phyloP scores from a whole-genome alignment of 2,888 invertebrate genomes.

The Pherbina coryleti region DNA sequence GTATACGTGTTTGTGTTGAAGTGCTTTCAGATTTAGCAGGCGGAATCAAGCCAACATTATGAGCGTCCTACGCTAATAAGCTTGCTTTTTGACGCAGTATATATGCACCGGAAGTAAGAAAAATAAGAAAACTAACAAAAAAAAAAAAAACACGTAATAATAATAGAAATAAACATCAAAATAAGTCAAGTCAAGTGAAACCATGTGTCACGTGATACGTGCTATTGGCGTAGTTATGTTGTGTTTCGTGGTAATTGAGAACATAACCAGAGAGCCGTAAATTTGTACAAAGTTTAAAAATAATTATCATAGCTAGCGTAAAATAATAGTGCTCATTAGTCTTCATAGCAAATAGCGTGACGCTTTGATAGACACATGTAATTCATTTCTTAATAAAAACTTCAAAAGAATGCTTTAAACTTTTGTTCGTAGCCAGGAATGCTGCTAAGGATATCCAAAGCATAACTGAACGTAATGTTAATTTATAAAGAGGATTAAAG shows the following conservation, averaged over 20 bases:
- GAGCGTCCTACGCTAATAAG: slow-evolving; percentile 31
- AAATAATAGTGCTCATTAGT: too few species aligned
- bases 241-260: slow-evolving; percentile 11
- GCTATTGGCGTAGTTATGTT: neutral
- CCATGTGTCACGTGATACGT: slow-evolving; percentile 27
- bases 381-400: too few species aligned
- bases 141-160: neutral
- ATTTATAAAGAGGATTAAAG: too few species aligned
- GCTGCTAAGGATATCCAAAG: too few species aligned
- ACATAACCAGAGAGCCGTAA: neutral
- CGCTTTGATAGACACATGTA: too few species aligned
- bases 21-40: neutral
- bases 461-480: too few species aligned
- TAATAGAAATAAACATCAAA: neutral
- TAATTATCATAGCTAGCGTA: too few species aligned
- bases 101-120: slow-evolving; percentile 2
- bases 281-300: too few species aligned
- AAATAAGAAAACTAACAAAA: neutral
- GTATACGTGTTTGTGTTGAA: neutral
- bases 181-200: slow-evolving; percentile 1
- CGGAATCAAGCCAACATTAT: slow-evolving; percentile 18
- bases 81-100: neutral
- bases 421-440: too few species aligned
- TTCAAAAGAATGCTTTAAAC: too few species aligned
- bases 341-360: too few species aligned